Percentiles rank a stretch among this genome's conserved stretches.
These are phyloP conservation scores for Hemiscyllium ocellatum DNA, from an alignment of 2,113 vertebrate species.

Conservation along the genomic window DNA sequence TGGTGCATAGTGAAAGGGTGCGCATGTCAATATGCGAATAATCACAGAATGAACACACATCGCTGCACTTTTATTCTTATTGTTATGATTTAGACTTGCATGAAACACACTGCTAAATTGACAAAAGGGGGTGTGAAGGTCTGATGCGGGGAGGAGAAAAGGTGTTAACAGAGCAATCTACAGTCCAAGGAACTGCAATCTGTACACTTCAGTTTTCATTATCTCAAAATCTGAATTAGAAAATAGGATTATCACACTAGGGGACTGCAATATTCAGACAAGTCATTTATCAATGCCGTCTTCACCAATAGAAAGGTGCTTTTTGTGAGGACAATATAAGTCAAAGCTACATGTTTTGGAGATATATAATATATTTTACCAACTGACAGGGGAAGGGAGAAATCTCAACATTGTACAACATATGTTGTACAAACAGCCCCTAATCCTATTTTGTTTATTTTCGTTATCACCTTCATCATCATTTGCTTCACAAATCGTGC, in stretches of 20 bases:
- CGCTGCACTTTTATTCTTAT: not conserved
- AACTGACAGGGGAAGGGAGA: not conserved
- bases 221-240: not conserved
- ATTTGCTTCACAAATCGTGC: not conserved
- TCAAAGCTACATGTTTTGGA: not conserved
- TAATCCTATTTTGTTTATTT: not conserved
- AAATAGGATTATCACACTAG: not conserved
- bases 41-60: not conserved
- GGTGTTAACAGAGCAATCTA: not conserved
- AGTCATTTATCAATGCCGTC: not conserved
- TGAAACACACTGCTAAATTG: not conserved
- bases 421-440: not conserved
- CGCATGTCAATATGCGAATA: not conserved
- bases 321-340: not conserved
- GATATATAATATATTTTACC: not conserved
- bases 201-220: not conserved
- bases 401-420: not conserved
- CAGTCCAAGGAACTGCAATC: not conserved
- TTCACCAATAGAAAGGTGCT: not conserved
- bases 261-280: not conserved
- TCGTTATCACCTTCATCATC: not conserved
- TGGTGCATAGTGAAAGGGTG: not conserved
- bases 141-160: not conserved
- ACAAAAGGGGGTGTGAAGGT: not conserved
- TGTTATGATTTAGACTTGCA: not conserved